Base-by-base conservation (phyloP, 2,113 vertebrate genomes). In the Tetrax tetrax region DNA sequence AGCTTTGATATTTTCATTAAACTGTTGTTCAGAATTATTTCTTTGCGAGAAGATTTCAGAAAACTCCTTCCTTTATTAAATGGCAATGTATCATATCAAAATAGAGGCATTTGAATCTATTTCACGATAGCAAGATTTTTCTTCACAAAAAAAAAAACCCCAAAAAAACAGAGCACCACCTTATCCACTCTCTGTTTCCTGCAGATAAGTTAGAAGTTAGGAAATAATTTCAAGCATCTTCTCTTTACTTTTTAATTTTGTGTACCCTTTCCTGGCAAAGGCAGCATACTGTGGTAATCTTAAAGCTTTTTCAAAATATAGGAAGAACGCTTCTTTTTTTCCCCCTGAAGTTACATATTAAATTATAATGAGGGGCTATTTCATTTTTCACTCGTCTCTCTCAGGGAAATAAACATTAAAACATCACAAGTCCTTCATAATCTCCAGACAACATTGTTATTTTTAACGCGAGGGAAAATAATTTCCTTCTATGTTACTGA, bases 31-130 rank as follows among this genome's bases (percentile, higher is more conserved):
- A 60, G 76, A 93, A 75, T 92, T 78, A 66, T 48, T 92, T 93
- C n/a, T 85, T 56, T 64, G 83, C 75, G 64, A 86, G 23, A 9
- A 70, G 37, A 88, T 86, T 93, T 88, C 85, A 85, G 50, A 43
- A 59, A 93, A 59, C 25, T 84, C 45, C 28, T 85, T 90, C 56
- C 56, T 93, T 92, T 90, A 83, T 91, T 83, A 92, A 92, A 74
- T 25, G 43, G 64, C 75, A 64, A 20, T 28, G 47, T 88, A 50
- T 76, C 63, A 11, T 87, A 86, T 63, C 43, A 77, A 76, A 95
- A 86, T 64, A 90, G 25, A 83, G n/a, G 18, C 71, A 77, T 80
- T 90, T 83, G 85, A 60, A 81, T 86, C 68, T 75, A 63, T 90
- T 81, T 93, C 72, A 89, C 45, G 57, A 86, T 3, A 78, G 68